Evolutionary conservation across 1,140 invertebrate species (phyloP).

Genomic region (Ooceraea biroi): DNA sequence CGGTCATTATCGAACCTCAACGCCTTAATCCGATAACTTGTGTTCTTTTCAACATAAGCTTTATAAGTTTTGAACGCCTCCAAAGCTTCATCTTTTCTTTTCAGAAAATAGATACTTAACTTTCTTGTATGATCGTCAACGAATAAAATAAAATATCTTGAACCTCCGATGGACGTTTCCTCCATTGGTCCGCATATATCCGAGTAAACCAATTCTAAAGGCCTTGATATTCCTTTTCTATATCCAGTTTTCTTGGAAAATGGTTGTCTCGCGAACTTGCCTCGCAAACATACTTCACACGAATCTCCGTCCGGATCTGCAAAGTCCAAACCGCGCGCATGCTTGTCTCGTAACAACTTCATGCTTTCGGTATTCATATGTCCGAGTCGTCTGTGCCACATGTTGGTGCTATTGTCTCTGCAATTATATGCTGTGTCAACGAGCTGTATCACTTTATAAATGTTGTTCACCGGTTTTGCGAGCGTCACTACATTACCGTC

Average conservation of each 20-base stretch:
- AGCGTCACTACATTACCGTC: neutral
- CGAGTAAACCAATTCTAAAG: neutral
- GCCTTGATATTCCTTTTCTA: neutral
- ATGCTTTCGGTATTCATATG: neutral
- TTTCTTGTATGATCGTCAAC: neutral
- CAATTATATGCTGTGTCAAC: neutral
- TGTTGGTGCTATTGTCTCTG: neutral
- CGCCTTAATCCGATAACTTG: neutral
- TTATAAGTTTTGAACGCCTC: slow-evolving; percentile 28
- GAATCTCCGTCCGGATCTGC: neutral
- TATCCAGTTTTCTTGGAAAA: neutral
- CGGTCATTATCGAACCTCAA: slow-evolving; percentile 73
- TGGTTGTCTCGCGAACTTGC: neutral
- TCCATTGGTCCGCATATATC: neutral
- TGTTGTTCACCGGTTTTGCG: neutral
- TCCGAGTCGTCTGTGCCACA: neutral
- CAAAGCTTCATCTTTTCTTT: neutral
- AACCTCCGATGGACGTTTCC: too few species aligned
- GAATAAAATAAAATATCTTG: neutral
- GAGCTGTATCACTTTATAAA: neutral
- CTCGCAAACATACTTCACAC: neutral
- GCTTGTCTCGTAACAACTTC: neutral
- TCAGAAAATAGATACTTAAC: neutral
- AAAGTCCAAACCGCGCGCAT: neutral
- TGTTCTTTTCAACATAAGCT: slow-evolving; percentile 60